Base-by-base conservation (phyloP, 35 echinoderm and acorn worm genomes). In the Stichopus chloronotus region DNA sequence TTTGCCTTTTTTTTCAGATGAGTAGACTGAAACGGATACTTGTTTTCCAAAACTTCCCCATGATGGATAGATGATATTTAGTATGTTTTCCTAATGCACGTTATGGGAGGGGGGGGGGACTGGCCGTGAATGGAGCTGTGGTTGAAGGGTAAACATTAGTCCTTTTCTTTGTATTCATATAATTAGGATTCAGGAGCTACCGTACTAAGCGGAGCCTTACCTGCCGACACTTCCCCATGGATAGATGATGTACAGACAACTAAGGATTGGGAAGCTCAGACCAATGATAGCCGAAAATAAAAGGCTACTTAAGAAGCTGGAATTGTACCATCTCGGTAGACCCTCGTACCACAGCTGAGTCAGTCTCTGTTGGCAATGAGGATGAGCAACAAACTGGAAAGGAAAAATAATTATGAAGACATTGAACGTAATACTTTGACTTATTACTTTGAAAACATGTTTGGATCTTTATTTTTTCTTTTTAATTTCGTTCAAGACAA, bases 381-480 rank as follows among this genome's bases (percentile, higher is more conserved):
- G 97, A 81, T 99, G 97, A 56, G 95, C 93, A 55, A 99, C 97
- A 91, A 96, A 96, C 97, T 99, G 97, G n/a, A 92, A 77, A 59
- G 23, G 25, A 56, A 83, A 43, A 81, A 57, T 84, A 9, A 57
- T 5, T 19, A 84, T 58, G 52, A 52, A 7, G 52, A 84, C n/a
- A 54, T 53, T 23, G 55, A 84, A 84, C 52, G 8, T 84, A 16
- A 8, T 23, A 17, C 14, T n/a, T 84, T 30, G 81, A 23, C 6
- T 84, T 8, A 23, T 53, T 43, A 65, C 17, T 65, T 65, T 65
- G 10, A 10, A 65, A 65, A 65, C 61, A 65, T 65, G 61, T 65
- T 65, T 65, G 61, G 61, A 65, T 65, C 17, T 65, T 11, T 65
- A 43, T 43, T 43, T n/a, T n/a, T n/a, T 43, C 14, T 65, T 65